Evolutionary conservation across 2,888 invertebrate species (phyloP), one percentile per base, ranked within the genome.

Genomic region (Pachymerium ferrugineum): DNA sequence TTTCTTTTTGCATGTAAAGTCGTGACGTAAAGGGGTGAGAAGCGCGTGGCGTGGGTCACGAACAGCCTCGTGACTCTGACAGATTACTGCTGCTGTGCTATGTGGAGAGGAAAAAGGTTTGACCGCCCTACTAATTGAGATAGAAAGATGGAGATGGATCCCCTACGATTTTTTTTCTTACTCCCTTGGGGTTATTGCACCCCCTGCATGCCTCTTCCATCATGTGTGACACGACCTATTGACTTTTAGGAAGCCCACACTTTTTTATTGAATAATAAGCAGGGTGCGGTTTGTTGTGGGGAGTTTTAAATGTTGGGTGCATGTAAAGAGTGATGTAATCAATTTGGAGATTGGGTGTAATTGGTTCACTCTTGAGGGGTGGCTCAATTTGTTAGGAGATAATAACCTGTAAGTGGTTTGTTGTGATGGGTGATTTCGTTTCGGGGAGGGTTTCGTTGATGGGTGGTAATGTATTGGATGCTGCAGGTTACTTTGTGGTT

Each of bases 61-160:
- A 62, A 62, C 62, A 28, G 62, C 62, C 62, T 62, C 62, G 62
- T 62, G 62, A 62, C 62, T 62, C 62, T 62, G 62, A 62, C 62
- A 62, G 62, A 62, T 62, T 62, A 62, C 25, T n/a, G 62, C 62
- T 62, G 62, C 62, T 62, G 62, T 62, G 62, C 62, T 62, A 25
- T 62, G 62, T 28, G 10, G 28, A 62, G 62, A n/a, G 62, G 28
- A 62, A 25, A 28, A 62, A 62, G 62, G 62, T n/a, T 28, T n/a
- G 62, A 14, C 28, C 62, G 25, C 62, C 62, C 4, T 25, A 12
- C 28, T 62, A 62, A 62, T 62, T 62, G 62, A 62, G 62, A 62
- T 62, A 25, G 62, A 62, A 62, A 62, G 62, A 62, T 62, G 62
- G 62, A 62, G 62, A 62, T 22, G 62, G 62, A 62, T 28, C 62